These are phyloP conservation scores for Apocrypta bakeri DNA, from an alignment of 1,140 invertebrate species.

Conservation along the genomic window DNA sequence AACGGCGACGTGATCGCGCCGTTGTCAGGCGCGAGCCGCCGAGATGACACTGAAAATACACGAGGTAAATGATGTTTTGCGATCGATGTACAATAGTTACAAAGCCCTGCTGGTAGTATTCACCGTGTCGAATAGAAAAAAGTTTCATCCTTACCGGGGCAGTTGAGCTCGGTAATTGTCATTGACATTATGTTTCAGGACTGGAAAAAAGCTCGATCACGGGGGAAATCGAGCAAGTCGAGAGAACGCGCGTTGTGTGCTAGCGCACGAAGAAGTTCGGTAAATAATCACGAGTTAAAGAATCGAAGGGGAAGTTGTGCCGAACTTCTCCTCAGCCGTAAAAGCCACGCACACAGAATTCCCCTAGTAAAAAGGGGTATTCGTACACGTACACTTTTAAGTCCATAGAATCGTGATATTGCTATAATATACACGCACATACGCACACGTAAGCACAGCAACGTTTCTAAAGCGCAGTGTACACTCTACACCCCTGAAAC, in stretches of 20 bases:
- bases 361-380: background rate
- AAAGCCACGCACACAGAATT: background rate
- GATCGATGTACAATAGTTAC: too few species aligned
- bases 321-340: background rate
- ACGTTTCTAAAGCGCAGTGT: too few species aligned
- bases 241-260: slow-evolving; percentile 10
- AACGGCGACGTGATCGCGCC: background rate
- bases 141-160: background rate
- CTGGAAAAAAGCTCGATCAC: background rate
- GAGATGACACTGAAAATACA: background rate
- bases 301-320: slow-evolving; percentile 33
- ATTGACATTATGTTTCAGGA: background rate
- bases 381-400: too few species aligned
- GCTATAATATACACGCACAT: background rate
- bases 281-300: slow-evolving; percentile 25
- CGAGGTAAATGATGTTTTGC: too few species aligned
- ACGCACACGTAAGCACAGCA: background rate
- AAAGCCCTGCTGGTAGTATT: too few species aligned
- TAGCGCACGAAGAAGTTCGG: slow-evolving; percentile 11
- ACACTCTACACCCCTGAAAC: background rate
- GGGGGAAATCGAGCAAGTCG: background rate
- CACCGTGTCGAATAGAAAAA: too few species aligned
- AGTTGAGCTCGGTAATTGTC: too few species aligned
- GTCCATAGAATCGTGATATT: too few species aligned
- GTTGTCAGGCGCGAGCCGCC: background rate